Percentiles rank a stretch among this genome's conserved stretches.
These are phyloP conservation scores for Plebejus melissa DNA, from an alignment of 2,888 invertebrate species.

Conservation along the genomic window DNA sequence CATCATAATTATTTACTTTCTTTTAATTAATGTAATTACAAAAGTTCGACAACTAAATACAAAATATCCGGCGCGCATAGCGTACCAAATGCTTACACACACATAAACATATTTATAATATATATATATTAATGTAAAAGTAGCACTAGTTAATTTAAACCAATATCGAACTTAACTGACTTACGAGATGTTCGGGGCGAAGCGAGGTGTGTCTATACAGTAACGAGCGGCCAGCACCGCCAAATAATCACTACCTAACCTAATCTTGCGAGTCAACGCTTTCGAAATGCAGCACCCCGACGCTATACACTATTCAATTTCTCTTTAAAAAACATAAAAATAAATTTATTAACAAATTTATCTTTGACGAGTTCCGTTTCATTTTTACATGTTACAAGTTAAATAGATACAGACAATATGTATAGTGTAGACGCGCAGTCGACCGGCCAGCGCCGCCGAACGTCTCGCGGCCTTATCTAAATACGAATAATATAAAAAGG, in stretches of 20 bases:
- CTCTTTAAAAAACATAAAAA: conserved; percentile 45
- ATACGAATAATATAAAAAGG: conserved; percentile 28
- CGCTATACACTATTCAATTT: conserved; percentile 47
- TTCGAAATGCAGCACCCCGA: conserved; percentile 38
- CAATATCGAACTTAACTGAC: conserved; percentile 28
- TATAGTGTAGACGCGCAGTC: conserved; percentile 35
- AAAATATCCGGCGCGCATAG: conserved; percentile 67
- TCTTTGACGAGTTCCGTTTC: conserved; percentile 44
- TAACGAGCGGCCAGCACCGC: conserved; percentile 24
- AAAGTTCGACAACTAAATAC: conserved; percentile 75
- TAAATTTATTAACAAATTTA: conserved; percentile 52
- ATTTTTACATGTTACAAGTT: conserved; percentile 45
- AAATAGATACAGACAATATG: conserved; percentile 41
- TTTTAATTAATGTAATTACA: conserved; percentile 72
- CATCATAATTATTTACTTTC: conserved; percentile 46
- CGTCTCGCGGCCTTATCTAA: conserved; percentile 18
- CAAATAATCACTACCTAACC: conserved; percentile 39
- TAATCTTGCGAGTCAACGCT: conserved; percentile 37
- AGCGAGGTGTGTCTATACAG: conserved; percentile 24
- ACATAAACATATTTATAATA: conserved; percentile 61
- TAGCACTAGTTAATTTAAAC: conserved; percentile 69
- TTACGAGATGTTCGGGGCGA: conserved; percentile 27
- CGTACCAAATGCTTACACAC: conserved; percentile 68
- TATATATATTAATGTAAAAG: conserved; percentile 58
- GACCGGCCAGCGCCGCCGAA: conserved; percentile 27